Base-by-base conservation (phyloP, 2,888 invertebrate species). In the Hofmannophila pseudospretella region DNA sequence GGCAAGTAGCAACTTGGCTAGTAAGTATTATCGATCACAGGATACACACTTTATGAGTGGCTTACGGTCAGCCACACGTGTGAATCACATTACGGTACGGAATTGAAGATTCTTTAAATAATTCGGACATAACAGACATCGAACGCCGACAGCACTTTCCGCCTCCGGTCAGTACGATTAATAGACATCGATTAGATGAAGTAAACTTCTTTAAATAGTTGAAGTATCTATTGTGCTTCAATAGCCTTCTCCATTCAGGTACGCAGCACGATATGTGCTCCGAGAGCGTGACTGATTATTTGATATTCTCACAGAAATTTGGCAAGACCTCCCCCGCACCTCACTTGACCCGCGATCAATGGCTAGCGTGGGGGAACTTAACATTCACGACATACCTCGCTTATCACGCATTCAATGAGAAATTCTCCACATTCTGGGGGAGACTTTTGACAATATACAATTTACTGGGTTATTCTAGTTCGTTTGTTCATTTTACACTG, bases 371-470 rank as follows among this genome's bases (percentile, higher is more conserved):
- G 65, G 61, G 61, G 53, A 54, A 67, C 65, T 72, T 71, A 65
- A 54, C 68, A 71, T 73, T 72, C 72, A 67, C 62, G 42, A 55
- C 66, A 62, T 63, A 60, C 57, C 59, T 52, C 63, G 51, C 62
- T 65, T 58, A 66, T 67, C 66, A 66, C 66, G 64, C 60, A 66
- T 62, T 58, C 66, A 54, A 59, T 52, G 59, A 54, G 60, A 54
- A 58, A 51, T 58, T 43, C 56, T 39, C 55, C 51, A 43, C 59
- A 36, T 44, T 44, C 42, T 48, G 39, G 41, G 57, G 57, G 53
- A 47, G 41, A 37, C 23, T 23, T 30, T 34, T 34, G 14, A 28
- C 28, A 38, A 34, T 29, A n/a, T n/a, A n/a, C n/a, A n/a, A 30
- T 38, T 38, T 7, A 7, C 11, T 32, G 8, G 4, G 11, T 23